These are phyloP conservation scores for Kryphioiulus occultus DNA, from an alignment of 2,888 invertebrate species.

Conservation along the genomic window DNA sequence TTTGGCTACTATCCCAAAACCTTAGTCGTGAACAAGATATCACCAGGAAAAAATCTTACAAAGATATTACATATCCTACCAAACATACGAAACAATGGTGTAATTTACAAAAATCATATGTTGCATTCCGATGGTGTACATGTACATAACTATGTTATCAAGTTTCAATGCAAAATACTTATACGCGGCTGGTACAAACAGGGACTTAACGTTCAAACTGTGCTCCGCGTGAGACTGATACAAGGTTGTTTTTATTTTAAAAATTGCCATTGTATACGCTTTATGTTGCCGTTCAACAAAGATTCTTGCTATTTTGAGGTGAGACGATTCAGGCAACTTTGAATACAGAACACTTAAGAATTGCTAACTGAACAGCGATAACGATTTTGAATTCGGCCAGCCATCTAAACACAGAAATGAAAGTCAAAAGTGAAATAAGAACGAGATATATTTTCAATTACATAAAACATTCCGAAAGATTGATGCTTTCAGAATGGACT, in stretches of 20 bases:
- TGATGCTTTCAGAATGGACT: no score
- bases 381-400: no score
- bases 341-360: background rate
- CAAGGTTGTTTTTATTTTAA: background rate
- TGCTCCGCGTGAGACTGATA: background rate
- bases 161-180: constrained; percentile 11
- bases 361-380: background rate
- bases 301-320: background rate
- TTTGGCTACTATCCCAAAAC: background rate
- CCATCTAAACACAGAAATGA: background rate
- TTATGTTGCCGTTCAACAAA: background rate
- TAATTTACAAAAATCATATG: background rate
- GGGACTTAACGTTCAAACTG: constrained; percentile 1
- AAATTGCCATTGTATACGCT: background rate
- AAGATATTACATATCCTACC: background rate
- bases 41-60: constrained; percentile 8
- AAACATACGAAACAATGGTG: background rate
- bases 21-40: background rate
- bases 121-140: background rate
- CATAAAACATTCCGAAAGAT: no score
- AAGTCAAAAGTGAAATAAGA: background rate
- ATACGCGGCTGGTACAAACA: background rate
- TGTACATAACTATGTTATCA: constrained; percentile 10
- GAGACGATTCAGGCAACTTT: background rate
- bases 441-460: no score